phyloP scores from a whole-genome alignment of 2,888 invertebrate species.

The Caenorhabditis zanzibari region DNA sequence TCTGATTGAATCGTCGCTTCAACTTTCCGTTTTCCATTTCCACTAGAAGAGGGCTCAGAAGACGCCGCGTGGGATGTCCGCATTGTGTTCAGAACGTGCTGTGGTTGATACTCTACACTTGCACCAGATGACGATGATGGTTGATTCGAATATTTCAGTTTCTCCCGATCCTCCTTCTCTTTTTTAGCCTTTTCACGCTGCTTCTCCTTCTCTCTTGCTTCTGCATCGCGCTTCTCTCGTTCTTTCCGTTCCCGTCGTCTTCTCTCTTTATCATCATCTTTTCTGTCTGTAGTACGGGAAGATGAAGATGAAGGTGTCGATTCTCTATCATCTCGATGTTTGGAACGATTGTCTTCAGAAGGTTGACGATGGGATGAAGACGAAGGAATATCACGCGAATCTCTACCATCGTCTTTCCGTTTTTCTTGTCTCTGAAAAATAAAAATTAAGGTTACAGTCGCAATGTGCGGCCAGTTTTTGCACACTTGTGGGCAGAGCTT shows the following conservation, averaged over 20 bases:
- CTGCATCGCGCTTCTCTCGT: slow-evolving; percentile 13
- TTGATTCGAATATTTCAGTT: neutral
- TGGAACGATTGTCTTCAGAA: neutral
- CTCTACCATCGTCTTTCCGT: slow-evolving; percentile 6
- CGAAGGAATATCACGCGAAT: neutral
- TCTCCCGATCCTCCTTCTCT: slow-evolving; percentile 6
- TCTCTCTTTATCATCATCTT: slow-evolving; percentile 11
- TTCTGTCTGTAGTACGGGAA: slow-evolving; percentile 9
- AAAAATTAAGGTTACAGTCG: neutral
- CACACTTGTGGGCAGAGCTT: too few relatives aligned
- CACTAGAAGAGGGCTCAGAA: neutral
- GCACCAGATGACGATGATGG: slow-evolving; percentile 7
- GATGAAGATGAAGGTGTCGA: slow-evolving; percentile 27
- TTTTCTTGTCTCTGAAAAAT: neutral
- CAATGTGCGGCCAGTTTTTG: neutral
- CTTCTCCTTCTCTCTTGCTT: slow-evolving; percentile 18
- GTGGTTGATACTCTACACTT: neutral
- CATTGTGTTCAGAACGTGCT: slow-evolving; percentile 8
- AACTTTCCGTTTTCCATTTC: neutral
- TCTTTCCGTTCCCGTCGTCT: slow-evolving; percentile 10
- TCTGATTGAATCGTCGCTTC: neutral
- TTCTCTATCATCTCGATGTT: slow-evolving; percentile 42
- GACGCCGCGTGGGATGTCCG: neutral
- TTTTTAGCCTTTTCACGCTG: slow-evolving; percentile 4
- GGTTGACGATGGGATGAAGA: slow-evolving; percentile 1